Percentiles rank a stretch among this genome's conserved stretches.
These are phyloP conservation scores for Orthonevra nobilis DNA, from an alignment of 2,888 invertebrate species.

Conservation along the genomic window DNA sequence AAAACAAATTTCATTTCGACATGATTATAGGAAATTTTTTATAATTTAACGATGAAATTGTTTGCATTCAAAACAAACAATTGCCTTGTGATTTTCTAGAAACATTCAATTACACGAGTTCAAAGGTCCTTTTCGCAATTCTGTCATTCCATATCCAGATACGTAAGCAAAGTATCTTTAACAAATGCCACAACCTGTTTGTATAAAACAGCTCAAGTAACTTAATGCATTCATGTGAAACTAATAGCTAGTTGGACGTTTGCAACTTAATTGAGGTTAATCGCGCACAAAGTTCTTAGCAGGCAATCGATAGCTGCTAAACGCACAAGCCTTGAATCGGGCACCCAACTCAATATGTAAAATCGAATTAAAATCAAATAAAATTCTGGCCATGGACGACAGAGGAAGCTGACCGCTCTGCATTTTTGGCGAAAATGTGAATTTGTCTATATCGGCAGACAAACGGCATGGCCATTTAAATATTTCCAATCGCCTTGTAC, in stretches of 20 bases:
- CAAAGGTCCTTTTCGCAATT: constrained; percentile 34
- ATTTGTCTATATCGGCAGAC: not conserved
- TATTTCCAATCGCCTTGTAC: constrained; percentile 14
- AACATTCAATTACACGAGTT: constrained; percentile 9
- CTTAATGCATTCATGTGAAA: constrained; percentile 39
- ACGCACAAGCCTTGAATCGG: constrained; percentile 1
- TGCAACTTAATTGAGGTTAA: constrained; percentile 46
- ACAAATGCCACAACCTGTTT: constrained; percentile 22
- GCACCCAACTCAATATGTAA: not conserved
- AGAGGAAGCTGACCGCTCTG: constrained; percentile 7
- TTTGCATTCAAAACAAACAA: too few relatives aligned
- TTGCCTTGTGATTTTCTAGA: constrained; percentile 17
- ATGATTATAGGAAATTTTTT: too few relatives aligned
- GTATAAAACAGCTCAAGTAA: not conserved
- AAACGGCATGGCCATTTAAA: constrained; percentile 3
- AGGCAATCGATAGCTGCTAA: constrained; percentile 6
- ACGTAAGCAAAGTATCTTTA: too few relatives aligned
- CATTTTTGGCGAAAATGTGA: constrained; percentile 33
- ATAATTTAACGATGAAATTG: too few relatives aligned
- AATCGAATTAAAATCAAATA: not conserved
- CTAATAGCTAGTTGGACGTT: constrained; percentile 33
- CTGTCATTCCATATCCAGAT: constrained; percentile 6
- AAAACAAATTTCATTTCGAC: too few relatives aligned
- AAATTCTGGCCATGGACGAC: not conserved
- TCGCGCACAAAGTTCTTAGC: constrained; percentile 36